Evolutionary conservation across 92 coral and sea anemone genomes (phyloP), one percentile per base, ranked within the genome.

Genomic region (Porites divaricata): DNA sequence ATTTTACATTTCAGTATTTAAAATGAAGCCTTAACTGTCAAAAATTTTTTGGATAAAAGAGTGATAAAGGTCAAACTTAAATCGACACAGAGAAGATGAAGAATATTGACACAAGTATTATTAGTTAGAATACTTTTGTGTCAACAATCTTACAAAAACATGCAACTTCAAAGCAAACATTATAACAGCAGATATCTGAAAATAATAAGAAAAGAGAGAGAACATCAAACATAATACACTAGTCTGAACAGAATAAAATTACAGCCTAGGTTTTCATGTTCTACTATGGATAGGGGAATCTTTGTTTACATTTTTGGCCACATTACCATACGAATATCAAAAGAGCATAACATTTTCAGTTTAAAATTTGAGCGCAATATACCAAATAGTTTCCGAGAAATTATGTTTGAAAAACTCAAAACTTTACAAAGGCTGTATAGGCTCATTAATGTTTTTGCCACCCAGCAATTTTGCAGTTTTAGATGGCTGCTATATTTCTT

Each of bases 151-250:
- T 69, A 16, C 72, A 48, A 80, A 49, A 63, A 48, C 45, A 25
- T 53, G 26, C 74, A 25, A 20, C 74, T 22, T 51, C 28, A 41
- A 53, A 7, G 28, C 64, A 68, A 68, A 67, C n/a, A 45, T 21
- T 76, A 23, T 62, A n/a, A 2, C n/a, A 48, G 81, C 70, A 77
- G 61, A 6, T 23, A 77, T 63, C 81, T 77, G 45, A 25, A 77
- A 63, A 62, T 21, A 28, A 75, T 21, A 51, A 51, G 56, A 19
- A 57, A 16, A 24, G 12, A 6, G 26, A 11, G 2, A 12, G 23
- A 23, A 22, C 4, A 66, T 23, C 85, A 67, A 24, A 56, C 4
- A 13, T 51, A 48, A 67, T 24, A 67, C 6, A 53, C 64, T 53
- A 61, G 41, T n/a, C n/a, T n/a, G n/a, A 80, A 80, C 8, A 50